Base-by-base conservation (phyloP, 2,113 vertebrate species). In the Phrynosoma platyrhinos region DNA sequence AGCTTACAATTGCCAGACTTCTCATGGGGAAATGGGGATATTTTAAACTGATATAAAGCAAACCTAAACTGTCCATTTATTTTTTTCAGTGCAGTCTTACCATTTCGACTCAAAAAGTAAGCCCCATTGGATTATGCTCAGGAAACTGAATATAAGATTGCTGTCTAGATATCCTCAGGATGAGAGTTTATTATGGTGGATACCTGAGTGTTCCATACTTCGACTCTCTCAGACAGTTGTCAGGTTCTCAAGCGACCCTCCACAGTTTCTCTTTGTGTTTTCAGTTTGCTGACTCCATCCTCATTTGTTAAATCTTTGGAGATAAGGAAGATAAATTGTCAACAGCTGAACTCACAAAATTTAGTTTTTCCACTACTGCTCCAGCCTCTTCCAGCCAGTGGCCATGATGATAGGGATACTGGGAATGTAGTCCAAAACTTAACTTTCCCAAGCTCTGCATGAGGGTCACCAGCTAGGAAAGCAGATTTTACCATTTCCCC, bases 401-500 rank as follows among this genome's bases (percentile, higher is more conserved):
- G 3, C 58, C 14, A 62, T 62, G 58, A 14, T 62, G 2, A 18
- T 18, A 62, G 18, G 13, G 14, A 14, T 16, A 62, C 58, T 62
- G 13, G 58, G 2, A 18, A 18, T 3, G 58, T 10, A 58, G 55
- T 58, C 9, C 55, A 42, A 40, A 21, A 30, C 32, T 23, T 6
- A 58, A 14, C 55, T 62, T 62, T 62, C 14, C 58, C 58, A 62
- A 62, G 13, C 13, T 14, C 18, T 30, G 64, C 14, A 42, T 8
- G 7, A 9, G 16, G 4, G 13, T n/a, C n/a, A 53, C 8, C 77
- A 62, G 21, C 12, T 81, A 25, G 36, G 40, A 64, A 27, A 47
- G 76, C 13, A 12, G 0, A 42, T 16, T 80, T 83, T 82, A 72
- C 72, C 88, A 2, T 83, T 77, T 84, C 30, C 91, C 79, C 12